Evolutionary conservation across 2,888 invertebrate genomes (phyloP).

Genomic region (Taphrorychus bicolor): DNA sequence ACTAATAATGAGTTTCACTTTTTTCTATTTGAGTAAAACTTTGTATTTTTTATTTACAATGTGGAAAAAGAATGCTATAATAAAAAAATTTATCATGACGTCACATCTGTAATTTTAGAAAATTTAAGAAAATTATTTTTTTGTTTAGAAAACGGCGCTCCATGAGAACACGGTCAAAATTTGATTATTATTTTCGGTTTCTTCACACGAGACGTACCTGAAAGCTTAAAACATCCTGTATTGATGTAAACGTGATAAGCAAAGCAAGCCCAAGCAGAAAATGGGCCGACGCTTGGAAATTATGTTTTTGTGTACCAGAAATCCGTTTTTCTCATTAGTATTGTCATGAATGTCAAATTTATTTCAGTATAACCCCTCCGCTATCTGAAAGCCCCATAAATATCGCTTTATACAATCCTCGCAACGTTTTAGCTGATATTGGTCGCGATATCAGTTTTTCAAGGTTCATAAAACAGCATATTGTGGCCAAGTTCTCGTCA

Average conservation of each 20-base stretch:
- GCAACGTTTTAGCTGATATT: not conserved
- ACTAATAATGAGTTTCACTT: too few relatives aligned
- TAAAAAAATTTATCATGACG: too few relatives aligned
- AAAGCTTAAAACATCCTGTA: not conserved
- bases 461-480: not conserved
- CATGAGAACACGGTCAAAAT: too few relatives aligned
- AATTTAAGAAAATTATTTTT: too few relatives aligned
- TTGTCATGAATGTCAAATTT: not conserved
- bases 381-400: not conserved
- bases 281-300: not conserved
- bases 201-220: not conserved
- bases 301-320: not conserved
- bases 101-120: too few relatives aligned
- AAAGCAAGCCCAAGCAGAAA: not conserved
- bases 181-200: too few relatives aligned
- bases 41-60: too few relatives aligned
- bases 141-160: too few relatives aligned
- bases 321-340: not conserved
- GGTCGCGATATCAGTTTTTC: not conserved
- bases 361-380: too few relatives aligned
- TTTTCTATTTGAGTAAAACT: too few relatives aligned
- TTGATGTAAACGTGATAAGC: not conserved
- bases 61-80: too few relatives aligned
- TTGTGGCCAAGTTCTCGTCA: not conserved
- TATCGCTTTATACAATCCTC: not conserved